Conservation (phyloP, 1,140 invertebrate species). For the Drosophila ambigua region DNA sequence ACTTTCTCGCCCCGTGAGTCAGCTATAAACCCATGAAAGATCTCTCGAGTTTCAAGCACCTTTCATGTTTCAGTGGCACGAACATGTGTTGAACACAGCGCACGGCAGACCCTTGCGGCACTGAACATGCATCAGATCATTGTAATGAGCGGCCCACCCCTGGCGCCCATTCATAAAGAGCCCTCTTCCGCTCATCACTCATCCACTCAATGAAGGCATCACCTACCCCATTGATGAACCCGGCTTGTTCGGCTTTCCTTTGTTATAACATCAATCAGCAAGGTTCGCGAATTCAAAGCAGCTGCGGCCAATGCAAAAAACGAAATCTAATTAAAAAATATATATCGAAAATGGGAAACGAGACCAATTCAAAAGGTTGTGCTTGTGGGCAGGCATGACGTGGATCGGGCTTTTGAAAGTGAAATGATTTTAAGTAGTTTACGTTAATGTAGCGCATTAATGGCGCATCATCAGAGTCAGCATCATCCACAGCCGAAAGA, state of each 20-base stretch:
- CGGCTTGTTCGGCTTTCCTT: constrained; percentile 52
- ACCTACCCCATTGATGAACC: constrained; percentile 39
- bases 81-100: constrained; percentile 4
- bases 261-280: constrained; percentile 53
- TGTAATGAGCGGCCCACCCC: constrained; percentile 26
- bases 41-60: constrained; percentile 27
- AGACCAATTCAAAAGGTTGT: constrained; percentile 39
- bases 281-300: constrained; percentile 43
- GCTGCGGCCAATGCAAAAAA: constrained; percentile 33
- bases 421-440: constrained; percentile 65
- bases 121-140: constrained; percentile 5
- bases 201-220: constrained; percentile 37
- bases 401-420: constrained; percentile 55
- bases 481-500: constrained; percentile 30
- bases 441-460: constrained; percentile 65
- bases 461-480: constrained; percentile 56
- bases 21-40: constrained; percentile 30
- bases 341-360: constrained; percentile 29
- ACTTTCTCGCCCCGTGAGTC: constrained; percentile 61
- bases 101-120: neutral
- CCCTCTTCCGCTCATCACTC: constrained; percentile 27
- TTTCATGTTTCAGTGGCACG: constrained; percentile 12
- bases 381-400: constrained; percentile 52
- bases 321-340: constrained; percentile 46
- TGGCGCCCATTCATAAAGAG: constrained; percentile 47